phyloP scores from a whole-genome alignment of 2,888 invertebrate species.

The Mystacides longicornis region DNA sequence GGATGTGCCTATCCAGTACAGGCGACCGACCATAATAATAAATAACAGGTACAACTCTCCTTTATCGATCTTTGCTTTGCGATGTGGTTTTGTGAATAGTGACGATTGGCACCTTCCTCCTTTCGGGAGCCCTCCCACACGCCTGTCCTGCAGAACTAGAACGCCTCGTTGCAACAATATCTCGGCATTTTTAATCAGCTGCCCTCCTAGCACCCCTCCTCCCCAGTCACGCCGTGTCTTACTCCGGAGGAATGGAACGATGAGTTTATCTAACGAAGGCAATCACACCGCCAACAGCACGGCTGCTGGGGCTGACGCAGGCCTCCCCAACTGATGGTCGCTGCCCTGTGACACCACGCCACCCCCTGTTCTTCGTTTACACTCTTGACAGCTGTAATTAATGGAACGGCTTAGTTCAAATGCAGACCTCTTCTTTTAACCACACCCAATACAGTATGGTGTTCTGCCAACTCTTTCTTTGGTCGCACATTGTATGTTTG shows the following conservation, averaged over 20 bases:
- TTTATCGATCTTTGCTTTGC: no score
- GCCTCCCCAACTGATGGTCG: not conserved
- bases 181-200: not conserved
- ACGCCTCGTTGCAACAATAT: not conserved
- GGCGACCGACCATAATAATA: no score
- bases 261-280: not conserved
- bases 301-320: not conserved
- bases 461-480: no score
- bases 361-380: not conserved
- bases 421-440: no score
- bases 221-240: no score
- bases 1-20: no score
- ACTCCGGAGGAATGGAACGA: no score
- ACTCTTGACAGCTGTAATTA: not conserved
- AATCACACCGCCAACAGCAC: not conserved
- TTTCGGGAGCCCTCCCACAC: not conserved
- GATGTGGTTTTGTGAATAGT: no score
- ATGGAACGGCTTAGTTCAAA: not conserved
- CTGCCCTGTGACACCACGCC: not conserved
- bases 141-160: not conserved
- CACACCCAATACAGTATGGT: no score
- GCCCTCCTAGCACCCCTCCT: not conserved
- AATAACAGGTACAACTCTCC: no score
- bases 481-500: no score
- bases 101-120: not conserved